A percentile compares a stretch with the other conserved stretches of the same genome.
phyloP scores from a whole-genome alignment of 1,140 invertebrate genomes.

The Pantala flavescens region DNA sequence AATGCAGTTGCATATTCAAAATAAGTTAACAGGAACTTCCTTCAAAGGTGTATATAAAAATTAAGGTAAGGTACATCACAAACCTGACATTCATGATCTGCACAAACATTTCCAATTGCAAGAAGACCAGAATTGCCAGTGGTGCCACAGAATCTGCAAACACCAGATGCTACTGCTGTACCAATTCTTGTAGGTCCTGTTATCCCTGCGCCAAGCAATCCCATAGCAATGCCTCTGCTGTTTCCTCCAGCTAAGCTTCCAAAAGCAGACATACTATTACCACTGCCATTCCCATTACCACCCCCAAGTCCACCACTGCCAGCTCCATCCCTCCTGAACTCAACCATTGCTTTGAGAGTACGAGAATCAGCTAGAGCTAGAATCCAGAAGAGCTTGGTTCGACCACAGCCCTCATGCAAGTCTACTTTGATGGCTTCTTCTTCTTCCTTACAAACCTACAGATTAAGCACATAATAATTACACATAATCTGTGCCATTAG shows the following conservation, averaged over 20 bases:
- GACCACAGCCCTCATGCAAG: conserved; percentile 88
- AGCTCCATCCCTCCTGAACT: conserved; percentile 52
- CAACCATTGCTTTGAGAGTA: conserved; percentile 86
- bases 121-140: conserved; percentile 67
- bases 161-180: conserved; percentile 45
- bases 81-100: conserved; percentile 84
- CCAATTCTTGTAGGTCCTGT: conserved; percentile 19
- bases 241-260: conserved; percentile 45
- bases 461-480: not conserved
- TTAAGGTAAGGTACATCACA: not conserved
- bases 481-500: too few relatives aligned
- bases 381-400: conserved; percentile 92
- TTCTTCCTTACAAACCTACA: conserved; percentile 81
- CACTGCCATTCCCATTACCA: not conserved
- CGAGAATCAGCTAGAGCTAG: conserved; percentile 82
- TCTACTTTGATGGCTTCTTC: conserved; percentile 89
- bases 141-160: conserved; percentile 71
- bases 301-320: conserved; percentile 42
- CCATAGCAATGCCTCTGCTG: conserved; percentile 25
- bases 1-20: too few relatives aligned
- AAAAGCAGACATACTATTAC: not conserved
- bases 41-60: too few relatives aligned
- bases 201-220: not conserved
- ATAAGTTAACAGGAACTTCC: too few relatives aligned
- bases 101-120: conserved; percentile 86